Evolutionary conservation across 2,888 invertebrate genomes (phyloP).

Genomic region (Timema podura): DNA sequence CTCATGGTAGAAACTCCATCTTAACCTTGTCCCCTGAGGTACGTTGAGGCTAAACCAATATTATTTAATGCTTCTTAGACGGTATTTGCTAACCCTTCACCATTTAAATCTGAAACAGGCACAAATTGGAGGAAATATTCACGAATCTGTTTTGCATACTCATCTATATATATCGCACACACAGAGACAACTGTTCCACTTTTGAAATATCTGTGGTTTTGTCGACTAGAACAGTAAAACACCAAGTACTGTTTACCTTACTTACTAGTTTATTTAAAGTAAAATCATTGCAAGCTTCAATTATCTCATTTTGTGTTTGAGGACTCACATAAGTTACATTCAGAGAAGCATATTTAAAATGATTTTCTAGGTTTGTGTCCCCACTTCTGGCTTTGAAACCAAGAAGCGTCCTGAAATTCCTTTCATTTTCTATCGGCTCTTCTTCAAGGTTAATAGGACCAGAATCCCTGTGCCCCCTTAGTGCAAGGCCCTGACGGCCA

Average conservation of each 20-base stretch:
- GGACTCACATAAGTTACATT: too few species aligned
- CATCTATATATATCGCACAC: too few species aligned
- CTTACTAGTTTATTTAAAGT: slow-evolving; percentile 33
- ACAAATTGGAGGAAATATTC: slow-evolving; percentile 36
- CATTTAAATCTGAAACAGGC: slow-evolving; percentile 32
- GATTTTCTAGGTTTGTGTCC: too few species aligned
- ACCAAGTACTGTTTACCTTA: slow-evolving; percentile 35
- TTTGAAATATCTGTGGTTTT: slow-evolving; percentile 37
- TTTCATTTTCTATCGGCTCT: too few species aligned
- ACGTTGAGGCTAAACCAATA: slow-evolving; percentile 31
- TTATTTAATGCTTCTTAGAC: slow-evolving; percentile 29
- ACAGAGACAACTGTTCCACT: slow-evolving; percentile 37
- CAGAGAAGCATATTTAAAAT: too few species aligned
- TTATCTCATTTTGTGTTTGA: too few species aligned
- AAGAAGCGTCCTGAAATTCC: too few species aligned
- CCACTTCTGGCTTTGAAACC: too few species aligned
- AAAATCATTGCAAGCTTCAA: too few species aligned
- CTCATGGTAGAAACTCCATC: slow-evolving; percentile 35
- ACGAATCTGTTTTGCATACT: slow-evolving; percentile 21
- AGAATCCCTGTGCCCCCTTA: too few species aligned
- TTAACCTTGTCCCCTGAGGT: slow-evolving; percentile 36
- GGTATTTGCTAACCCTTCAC: slow-evolving; percentile 30
- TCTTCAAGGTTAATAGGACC: too few species aligned
- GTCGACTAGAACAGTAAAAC: slow-evolving; percentile 40
- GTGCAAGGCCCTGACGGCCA: too few species aligned